These are phyloP conservation scores for Sturnus vulgaris DNA, from an alignment of 2,113 vertebrate genomes.

Conservation along the genomic window DNA sequence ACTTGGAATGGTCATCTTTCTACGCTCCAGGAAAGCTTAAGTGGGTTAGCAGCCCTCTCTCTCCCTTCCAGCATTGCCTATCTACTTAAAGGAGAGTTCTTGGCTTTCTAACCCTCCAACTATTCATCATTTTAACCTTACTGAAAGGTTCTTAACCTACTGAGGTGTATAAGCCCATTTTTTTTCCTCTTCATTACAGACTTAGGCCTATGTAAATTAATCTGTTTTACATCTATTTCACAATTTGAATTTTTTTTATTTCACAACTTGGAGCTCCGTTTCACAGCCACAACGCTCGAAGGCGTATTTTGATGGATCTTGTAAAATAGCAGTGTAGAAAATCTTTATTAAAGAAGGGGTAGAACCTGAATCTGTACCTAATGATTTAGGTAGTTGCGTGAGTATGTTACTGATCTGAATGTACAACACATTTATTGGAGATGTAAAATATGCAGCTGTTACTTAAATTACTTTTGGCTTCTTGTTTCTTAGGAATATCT, in stretches of 20 bases:
- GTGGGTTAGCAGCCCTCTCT: not conserved
- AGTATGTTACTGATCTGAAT: not conserved
- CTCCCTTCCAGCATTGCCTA: rapidly evolving
- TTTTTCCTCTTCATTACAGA: not conserved
- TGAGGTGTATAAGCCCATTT: not conserved
- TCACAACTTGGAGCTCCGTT: not conserved
- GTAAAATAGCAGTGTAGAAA: not conserved
- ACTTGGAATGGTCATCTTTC: not conserved
- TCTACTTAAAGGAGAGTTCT: not conserved
- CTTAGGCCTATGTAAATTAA: not conserved
- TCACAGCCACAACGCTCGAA: not conserved
- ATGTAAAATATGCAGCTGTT: not conserved
- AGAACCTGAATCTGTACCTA: not conserved
- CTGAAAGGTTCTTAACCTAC: not conserved
- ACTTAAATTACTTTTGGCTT: not conserved
- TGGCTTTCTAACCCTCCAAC: not conserved
- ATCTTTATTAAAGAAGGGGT: not conserved
- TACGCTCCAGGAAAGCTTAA: not conserved
- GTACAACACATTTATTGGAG: not conserved
- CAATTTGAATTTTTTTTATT: not conserved
- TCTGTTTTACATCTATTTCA: slow-evolving; percentile 9
- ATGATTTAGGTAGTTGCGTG: not conserved
- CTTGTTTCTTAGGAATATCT: slow-evolving; percentile 86
- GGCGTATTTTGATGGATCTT: not conserved
- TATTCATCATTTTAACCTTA: not conserved